phyloP scores from a whole-genome alignment of 2,888 invertebrate genomes.

The Drosophila mettleri region DNA sequence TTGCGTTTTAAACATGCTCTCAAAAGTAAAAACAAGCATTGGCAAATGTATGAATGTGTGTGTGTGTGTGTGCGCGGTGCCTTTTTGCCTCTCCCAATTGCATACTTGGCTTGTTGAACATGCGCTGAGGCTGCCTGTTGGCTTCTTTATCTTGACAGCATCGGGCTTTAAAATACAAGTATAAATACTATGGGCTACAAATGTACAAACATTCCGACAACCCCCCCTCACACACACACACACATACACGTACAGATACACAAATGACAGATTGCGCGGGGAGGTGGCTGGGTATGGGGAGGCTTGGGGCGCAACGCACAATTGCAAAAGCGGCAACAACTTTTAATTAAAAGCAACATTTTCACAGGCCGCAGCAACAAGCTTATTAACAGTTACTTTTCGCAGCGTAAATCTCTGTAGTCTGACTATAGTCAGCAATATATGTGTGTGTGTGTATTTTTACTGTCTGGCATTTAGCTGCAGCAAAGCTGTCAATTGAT shows the following conservation, averaged over 20 bases:
- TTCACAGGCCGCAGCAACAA: conserved; percentile 71
- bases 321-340: conserved; percentile 68
- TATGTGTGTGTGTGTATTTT: conserved; percentile 15
- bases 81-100: conserved; percentile 34
- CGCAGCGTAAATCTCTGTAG: conserved; percentile 43
- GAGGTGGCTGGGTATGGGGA: neutral
- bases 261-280: conserved; percentile 12
- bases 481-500: conserved; percentile 81
- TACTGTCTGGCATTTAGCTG: conserved; percentile 44
- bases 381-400: conserved; percentile 76
- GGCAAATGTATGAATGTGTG: neutral
- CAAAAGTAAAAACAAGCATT: conserved; percentile 7
- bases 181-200: conserved; percentile 59
- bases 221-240: neutral
- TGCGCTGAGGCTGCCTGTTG: conserved; percentile 60
- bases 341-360: conserved; percentile 80
- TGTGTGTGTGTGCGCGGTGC: conserved; percentile 9
- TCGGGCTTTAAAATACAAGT: conserved; percentile 75
- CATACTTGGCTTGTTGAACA: conserved; percentile 65
- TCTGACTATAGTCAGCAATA: neutral
- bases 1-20: conserved; percentile 23
- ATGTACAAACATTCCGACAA: conserved; percentile 62
- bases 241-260: too few species aligned
- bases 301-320: conserved; percentile 39
- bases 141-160: conserved; percentile 72